These are phyloP conservation scores for Brachionus sp. DNA, from an alignment of 1,140 invertebrate genomes.

Conservation along the genomic window DNA sequence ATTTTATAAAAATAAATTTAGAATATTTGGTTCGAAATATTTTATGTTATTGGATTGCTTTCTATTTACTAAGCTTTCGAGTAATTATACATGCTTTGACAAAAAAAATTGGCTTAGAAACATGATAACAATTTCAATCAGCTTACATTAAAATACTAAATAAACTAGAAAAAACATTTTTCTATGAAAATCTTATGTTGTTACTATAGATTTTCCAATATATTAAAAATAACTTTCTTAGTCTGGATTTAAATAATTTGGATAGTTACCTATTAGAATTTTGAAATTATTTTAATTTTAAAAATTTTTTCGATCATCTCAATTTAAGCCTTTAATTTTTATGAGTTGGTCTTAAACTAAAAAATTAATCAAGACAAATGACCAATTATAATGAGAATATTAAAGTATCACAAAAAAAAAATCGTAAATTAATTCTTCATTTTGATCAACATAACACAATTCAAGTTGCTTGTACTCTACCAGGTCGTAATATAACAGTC, in stretches of 20 bases:
- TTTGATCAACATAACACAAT: slow-evolving; percentile 45
- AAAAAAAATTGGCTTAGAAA: too few species aligned
- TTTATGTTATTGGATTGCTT: too few species aligned
- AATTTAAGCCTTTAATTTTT: neutral
- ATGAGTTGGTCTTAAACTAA: neutral
- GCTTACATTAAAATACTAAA: too few species aligned
- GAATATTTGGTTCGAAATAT: too few species aligned
- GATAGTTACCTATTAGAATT: neutral
- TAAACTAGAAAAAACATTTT: neutral
- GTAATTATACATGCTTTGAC: too few species aligned
- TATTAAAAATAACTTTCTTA: neutral
- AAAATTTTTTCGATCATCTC: neutral
- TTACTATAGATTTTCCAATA: neutral
- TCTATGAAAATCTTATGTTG: neutral
- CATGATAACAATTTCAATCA: too few species aligned
- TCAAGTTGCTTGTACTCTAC: slow-evolving; percentile 39
- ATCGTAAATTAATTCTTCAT: slow-evolving; percentile 18
- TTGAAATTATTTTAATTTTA: neutral
- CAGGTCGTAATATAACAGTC: slow-evolving; percentile 24
- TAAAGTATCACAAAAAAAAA: neutral
- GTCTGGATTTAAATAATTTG: neutral
- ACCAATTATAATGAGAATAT: neutral
- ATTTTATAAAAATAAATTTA: too few species aligned
- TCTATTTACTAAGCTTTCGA: too few species aligned
- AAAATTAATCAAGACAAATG: neutral